Evolutionary conservation across 2,113 vertebrate genomes (phyloP).

Genomic region (Dasypus novemcinctus): DNA sequence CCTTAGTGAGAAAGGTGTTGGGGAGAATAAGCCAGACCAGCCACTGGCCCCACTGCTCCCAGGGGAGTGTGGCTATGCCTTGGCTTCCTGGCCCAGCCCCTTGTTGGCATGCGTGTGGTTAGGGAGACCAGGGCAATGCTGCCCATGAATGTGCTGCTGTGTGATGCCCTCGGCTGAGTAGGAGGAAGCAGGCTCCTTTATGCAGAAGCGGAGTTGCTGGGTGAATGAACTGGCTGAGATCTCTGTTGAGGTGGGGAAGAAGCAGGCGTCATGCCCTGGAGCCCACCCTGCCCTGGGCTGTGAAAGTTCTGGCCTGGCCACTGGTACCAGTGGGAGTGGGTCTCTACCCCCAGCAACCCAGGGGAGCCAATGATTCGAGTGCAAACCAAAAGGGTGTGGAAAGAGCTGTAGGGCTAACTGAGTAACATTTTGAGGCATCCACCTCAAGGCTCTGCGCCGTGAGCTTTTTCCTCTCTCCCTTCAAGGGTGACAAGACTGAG

Average conservation of each 20-base stretch:
- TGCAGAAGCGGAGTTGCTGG: not conserved
- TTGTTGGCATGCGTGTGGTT: not conserved
- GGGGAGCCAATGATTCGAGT: not conserved
- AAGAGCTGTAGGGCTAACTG: not conserved
- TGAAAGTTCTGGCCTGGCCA: not conserved
- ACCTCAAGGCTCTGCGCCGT: not conserved
- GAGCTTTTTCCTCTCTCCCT: not conserved
- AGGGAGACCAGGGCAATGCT: not conserved
- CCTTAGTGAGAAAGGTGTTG: not conserved
- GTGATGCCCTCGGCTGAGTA: accelerated
- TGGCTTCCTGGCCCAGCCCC: not conserved
- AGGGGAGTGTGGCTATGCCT: not conserved
- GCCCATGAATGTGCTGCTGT: not conserved
- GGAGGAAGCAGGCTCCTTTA: not conserved
- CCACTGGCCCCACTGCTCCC: accelerated
- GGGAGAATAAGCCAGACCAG: not conserved
- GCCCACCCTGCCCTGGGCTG: not conserved
- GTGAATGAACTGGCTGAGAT: not conserved
- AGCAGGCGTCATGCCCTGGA: accelerated
- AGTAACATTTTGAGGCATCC: not conserved
- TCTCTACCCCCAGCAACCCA: too few relatives aligned
- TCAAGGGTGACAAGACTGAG: not conserved
- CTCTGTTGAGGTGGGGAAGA: not conserved
- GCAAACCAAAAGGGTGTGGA: not conserved
- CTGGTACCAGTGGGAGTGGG: not conserved